Evolutionary conservation across 2,888 invertebrate genomes (phyloP), one percentile per base, ranked within the genome.

Genomic region (Meta bourneti): DNA sequence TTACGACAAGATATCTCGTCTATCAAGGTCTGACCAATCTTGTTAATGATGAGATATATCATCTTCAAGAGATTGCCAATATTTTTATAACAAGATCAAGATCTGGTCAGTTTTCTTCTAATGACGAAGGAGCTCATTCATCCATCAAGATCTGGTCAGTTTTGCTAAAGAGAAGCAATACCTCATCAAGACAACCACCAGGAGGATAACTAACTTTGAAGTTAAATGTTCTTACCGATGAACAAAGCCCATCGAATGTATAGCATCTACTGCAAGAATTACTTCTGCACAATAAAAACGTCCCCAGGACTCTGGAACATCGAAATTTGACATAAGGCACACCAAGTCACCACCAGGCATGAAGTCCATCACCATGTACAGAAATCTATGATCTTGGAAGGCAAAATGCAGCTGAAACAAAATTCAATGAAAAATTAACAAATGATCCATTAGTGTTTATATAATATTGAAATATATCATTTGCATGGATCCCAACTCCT

Each of bases 291-390:
- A 98, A 95, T 99, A 99, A 95, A 99, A 99, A 95, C 98, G 97
- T 74, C 99, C 99, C 98, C 99, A 99, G 94, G 99, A 98, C 95
- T 99, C 99, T 82, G 99, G 99, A 94, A 99, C 98, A 95, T 99
- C 99, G 95, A 98, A 99, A 95, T 99, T 98, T 93, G 98, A 98
- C 98, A 99, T 99, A 81, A 99, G 96, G 95, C 98, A 99, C 90
- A 99, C 99, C 93, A 99, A 97, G 96, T 99, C 99, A 84, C 99
- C 99, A 94, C 99, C 99, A 49, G 99, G 99, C 99, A 99, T 99
- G 95, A 99, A 99, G 95, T 99, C 99, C 99, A 99, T 99, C 52
- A 99, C 99, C 99, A 99, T 99, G 95, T 99, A 99, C 52, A 99
- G 96, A 96, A 98, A 98, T 95, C 98, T 98, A 93, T 96, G 96